Base-by-base conservation (phyloP, 2,113 vertebrate genomes). In the Saguinus midas region DNA sequence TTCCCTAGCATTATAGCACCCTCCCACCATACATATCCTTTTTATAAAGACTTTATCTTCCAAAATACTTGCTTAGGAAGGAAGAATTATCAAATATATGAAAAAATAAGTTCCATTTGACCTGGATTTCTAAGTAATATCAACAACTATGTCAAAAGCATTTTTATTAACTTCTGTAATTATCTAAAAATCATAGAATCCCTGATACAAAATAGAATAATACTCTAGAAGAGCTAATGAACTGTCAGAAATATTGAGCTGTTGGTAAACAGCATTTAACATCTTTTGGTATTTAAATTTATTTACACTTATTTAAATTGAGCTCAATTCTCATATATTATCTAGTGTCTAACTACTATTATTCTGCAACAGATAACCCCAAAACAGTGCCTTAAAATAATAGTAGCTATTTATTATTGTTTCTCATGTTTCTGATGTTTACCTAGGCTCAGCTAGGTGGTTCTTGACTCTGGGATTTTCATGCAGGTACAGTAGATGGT, bases 111-210 rank as follows among this genome's bases (percentile, higher is more conserved):
- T 18, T 80, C 10, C 16, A 35, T 12, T 5, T 87, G 17, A 70
- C 1, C 27, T 90, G 8, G 21, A 35, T 95, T 84, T 37, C 75
- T 35, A 88, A 18, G 81, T 48, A 23, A 58, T 14, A 88, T 83
- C 16, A 95, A 32, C 4, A 70, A 64, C 11, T 43, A 27, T 48
- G 20, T 32, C 50, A 58, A 90, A 92, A 76, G 1, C 7, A 81
- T 86, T 48, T 61, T 92, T 58, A 75, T 32, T 92, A 58, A 81
- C 35, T 58, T 88, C 32, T 91, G 1, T 66, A 78, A 82, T 94
- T 89, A 78, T 9, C n/a, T 64, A 25, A 52, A 40, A 50, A 25
- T 64, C 7, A 85, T 68, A 88, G 2, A 0, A 1, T 75, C 52
- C 6, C 3, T 23, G n/a, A 70, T 35, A 35, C 27, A 50, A 89